Base-by-base conservation (phyloP, 2,888 invertebrate species). In the Dolichomitus sp. region DNA sequence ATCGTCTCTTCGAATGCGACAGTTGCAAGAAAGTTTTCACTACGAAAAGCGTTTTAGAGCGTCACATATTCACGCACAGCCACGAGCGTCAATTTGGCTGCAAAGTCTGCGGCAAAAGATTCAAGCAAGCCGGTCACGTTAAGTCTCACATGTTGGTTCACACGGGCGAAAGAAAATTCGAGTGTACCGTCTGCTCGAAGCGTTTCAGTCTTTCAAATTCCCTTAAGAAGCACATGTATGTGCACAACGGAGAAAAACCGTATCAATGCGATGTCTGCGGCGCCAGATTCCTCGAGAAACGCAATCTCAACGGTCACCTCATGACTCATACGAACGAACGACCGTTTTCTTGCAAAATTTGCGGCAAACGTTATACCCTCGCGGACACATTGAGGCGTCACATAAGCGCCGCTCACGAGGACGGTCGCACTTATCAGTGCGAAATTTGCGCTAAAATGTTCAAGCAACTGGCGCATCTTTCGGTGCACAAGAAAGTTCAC, bases 101-200 rank as follows among this genome's bases (percentile, higher is more conserved):
- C 74, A 92, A 93, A 17, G 94, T 94, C 0, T 95, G 95, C 80
- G 94, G 94, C 0, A 94, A 94, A 80, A 92, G 90, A 0, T 95
- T 95, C 84, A 93, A 94, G 42, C 95, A 95, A 78, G 94, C 95
- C 50, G 93, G 94, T 30, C 94, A 94, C 52, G 94, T 94, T 1
- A 82, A 92, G 6, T 89, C 90, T 0, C 95, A 95, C 80, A 90
- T 94, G 88, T 86, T 95, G 0, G 93, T 94, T 9, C 95, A 95
- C 30, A 94, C 94, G 0, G 95, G 95, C 0, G 95, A 95, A 75
- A 93, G 94, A 5, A 95, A 94, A 75, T 94, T 94, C 61, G 93
- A 94, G 50, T 95, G 95, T 78, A 91, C 88, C 0, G 85, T 95
- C 0, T 95, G 95, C 70, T 94, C 94, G 68, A 95, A 95, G 79